Percentiles rank a stretch among this genome's conserved stretches.
These are phyloP conservation scores for Protophormia terraenovae DNA, from an alignment of 2,888 invertebrate genomes.

Conservation along the genomic window DNA sequence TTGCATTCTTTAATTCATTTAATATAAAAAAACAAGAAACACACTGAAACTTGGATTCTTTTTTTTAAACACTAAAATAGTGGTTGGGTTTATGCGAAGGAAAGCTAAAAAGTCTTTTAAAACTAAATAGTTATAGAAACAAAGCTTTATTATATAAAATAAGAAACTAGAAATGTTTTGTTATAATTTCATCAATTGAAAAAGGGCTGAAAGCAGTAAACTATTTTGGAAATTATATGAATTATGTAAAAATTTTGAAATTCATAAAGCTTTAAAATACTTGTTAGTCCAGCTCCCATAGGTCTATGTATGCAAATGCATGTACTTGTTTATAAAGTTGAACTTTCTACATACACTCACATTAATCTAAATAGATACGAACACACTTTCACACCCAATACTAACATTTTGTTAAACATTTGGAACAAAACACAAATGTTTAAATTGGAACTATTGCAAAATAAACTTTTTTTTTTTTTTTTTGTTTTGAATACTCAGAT, in stretches of 20 bases:
- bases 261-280: neutral
- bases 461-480: neutral
- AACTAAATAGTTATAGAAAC: too few relatives aligned
- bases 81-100: neutral
- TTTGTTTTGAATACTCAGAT: neutral
- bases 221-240: too few relatives aligned
- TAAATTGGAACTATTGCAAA: constrained; percentile 10
- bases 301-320: neutral
- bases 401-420: constrained; percentile 2
- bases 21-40: neutral
- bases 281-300: neutral
- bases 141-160: too few relatives aligned
- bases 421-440: neutral
- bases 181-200: neutral
- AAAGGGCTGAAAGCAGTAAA: too few relatives aligned
- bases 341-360: neutral
- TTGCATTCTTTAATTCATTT: constrained; percentile 57
- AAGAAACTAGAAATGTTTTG: too few relatives aligned
- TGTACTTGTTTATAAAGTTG: neutral
- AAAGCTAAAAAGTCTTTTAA: neutral
- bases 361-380: neutral
- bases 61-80: neutral
- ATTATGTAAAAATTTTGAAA: too few relatives aligned
- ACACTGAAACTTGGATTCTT: neutral
- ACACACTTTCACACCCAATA: neutral